phyloP scores from a whole-genome alignment of 2,888 invertebrate genomes.

The Brenthis ino region DNA sequence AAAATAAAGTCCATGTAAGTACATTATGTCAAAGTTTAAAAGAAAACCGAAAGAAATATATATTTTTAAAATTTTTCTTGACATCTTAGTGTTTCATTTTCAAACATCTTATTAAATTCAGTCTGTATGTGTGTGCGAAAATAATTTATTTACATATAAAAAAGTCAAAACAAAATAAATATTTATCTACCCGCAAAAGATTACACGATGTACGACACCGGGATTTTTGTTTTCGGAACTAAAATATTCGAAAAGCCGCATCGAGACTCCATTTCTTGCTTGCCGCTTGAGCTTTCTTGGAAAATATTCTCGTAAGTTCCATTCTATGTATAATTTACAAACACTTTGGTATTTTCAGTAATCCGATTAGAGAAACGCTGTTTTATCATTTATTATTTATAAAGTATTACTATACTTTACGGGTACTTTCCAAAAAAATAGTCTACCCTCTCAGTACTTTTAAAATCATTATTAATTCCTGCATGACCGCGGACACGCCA shows the following conservation, averaged over 20 bases:
- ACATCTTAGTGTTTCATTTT: too few relatives aligned
- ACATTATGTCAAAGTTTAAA: too few relatives aligned
- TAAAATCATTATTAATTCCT: too few relatives aligned
- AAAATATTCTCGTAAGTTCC: constrained; percentile 74
- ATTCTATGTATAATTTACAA: constrained; percentile 30
- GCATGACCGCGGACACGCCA: too few relatives aligned
- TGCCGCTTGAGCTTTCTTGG: constrained; percentile 73
- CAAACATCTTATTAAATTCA: too few relatives aligned
- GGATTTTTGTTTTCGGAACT: constrained; percentile 69
- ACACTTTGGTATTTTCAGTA: constrained; percentile 30
- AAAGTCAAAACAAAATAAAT: constrained; percentile 5
- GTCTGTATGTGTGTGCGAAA: background rate
- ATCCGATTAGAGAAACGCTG: constrained; percentile 26
- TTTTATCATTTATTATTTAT: constrained; percentile 34
- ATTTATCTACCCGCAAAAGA: constrained; percentile 33
- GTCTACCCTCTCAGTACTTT: too few relatives aligned
- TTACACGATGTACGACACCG: constrained; percentile 52
- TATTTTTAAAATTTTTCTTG: too few relatives aligned
- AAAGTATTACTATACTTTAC: background rate
- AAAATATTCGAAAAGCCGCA: constrained; percentile 57
- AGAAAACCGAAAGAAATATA: too few relatives aligned
- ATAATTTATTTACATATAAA: background rate
- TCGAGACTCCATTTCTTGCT: constrained; percentile 60
- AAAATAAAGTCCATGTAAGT: too few relatives aligned
- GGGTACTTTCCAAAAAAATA: too few relatives aligned